Conservation (phyloP, 2,113 vertebrate species). For the Spizaetus ornatus region DNA sequence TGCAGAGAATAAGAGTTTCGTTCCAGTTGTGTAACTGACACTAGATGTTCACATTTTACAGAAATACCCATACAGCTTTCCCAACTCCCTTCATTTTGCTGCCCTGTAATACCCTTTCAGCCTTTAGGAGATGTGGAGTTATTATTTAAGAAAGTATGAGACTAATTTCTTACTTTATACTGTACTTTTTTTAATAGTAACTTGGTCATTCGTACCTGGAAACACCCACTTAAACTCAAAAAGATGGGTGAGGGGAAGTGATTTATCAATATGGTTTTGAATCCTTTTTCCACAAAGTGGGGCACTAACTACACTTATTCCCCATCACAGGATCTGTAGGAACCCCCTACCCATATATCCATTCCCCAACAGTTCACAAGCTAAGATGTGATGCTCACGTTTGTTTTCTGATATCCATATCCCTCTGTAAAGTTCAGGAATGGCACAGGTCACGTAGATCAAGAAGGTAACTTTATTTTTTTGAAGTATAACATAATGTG, state of each 20-base stretch:
- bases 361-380: background rate
- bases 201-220: background rate
- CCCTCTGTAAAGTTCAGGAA: background rate
- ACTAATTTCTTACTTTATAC: background rate
- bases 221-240: background rate
- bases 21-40: background rate
- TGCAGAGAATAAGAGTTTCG: background rate
- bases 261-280: background rate
- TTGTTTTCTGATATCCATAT: background rate
- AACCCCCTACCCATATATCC: background rate
- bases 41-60: background rate
- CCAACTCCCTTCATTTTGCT: background rate
- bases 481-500: background rate
- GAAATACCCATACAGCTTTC: background rate
- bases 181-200: background rate
- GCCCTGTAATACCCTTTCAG: background rate
- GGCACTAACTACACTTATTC: background rate
- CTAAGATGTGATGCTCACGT: background rate
- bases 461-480: background rate
- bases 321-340: background rate
- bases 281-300: background rate
- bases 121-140: background rate
- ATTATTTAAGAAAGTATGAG: background rate
- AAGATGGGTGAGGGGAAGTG: background rate
- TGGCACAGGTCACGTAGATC: background rate